Evolutionary conservation across 2,888 invertebrate species (phyloP).

Genomic region (Scaptomyza parva): DNA sequence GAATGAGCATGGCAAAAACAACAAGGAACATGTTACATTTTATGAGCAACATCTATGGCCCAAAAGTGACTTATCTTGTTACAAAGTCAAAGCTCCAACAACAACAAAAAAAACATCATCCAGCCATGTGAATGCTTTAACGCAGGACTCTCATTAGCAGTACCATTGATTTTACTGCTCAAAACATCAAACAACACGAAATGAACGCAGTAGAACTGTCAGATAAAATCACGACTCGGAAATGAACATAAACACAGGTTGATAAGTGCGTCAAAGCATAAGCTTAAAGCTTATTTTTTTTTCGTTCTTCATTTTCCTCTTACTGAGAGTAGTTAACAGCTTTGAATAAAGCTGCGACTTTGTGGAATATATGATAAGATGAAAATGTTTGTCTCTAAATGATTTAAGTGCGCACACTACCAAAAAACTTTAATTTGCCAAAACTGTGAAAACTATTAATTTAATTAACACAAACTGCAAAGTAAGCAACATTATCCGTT

Average conservation of each 20-base stretch:
- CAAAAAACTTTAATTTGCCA: no score
- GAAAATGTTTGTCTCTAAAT: background rate
- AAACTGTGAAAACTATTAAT: no score
- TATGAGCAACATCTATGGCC: conserved; percentile 47
- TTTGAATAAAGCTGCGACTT: background rate
- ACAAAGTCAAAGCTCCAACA: conserved; percentile 23
- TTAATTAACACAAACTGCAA: background rate
- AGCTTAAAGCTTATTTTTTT: background rate
- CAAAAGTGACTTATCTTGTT: conserved; percentile 75
- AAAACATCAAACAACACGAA: conserved; percentile 27
- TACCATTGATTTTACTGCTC: conserved; percentile 27
- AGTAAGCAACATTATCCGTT: background rate
- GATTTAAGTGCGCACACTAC: no score
- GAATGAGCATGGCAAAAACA: no score
- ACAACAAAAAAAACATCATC: conserved; percentile 21
- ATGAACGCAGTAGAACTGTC: background rate
- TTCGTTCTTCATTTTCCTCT: no score
- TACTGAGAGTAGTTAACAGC: background rate
- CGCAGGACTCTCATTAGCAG: conserved; percentile 27
- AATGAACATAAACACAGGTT: background rate
- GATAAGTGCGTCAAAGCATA: background rate
- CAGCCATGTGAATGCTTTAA: conserved; percentile 23
- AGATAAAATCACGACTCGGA: conserved; percentile 10
- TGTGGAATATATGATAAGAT: no score
- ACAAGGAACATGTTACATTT: conserved; percentile 44